A percentile compares a stretch with the other conserved stretches of the same genome.
phyloP scores from a whole-genome alignment of 2,797 vertebrate genomes.

The Microctenopoma stevenorrisi region DNA sequence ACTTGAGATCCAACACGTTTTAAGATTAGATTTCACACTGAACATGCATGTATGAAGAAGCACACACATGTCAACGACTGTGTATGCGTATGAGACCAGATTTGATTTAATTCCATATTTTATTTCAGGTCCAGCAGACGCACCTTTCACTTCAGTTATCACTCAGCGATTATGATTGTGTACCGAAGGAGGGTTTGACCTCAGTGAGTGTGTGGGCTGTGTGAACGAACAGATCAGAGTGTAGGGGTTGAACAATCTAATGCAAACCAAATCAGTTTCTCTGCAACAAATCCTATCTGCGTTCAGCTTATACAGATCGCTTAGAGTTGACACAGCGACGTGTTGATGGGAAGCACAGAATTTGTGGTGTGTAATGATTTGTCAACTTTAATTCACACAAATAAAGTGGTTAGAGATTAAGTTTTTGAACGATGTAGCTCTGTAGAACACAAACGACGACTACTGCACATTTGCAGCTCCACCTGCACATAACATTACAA shows the following conservation, averaged over 20 bases:
- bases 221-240: constrained; percentile 14
- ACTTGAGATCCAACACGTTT: constrained; percentile 35
- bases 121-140: constrained; percentile 27
- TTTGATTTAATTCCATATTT: constrained; percentile 17
- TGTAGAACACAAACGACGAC: background rate
- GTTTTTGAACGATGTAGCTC: background rate
- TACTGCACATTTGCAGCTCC: background rate
- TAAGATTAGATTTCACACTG: constrained; percentile 37
- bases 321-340: constrained; percentile 28
- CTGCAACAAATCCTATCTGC: constrained; percentile 20
- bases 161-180: constrained; percentile 37
- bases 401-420: background rate
- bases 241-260: constrained; percentile 26
- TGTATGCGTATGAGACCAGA: constrained; percentile 12
- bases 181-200: constrained; percentile 46
- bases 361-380: constrained; percentile 4
- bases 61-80: constrained; percentile 21
- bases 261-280: constrained; percentile 32
- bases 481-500: too few relatives aligned
- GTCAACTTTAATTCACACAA: background rate
- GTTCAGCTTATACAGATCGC: background rate
- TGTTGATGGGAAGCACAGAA: constrained; percentile 2
- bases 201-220: constrained; percentile 13
- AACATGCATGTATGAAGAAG: constrained; percentile 14
- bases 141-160: constrained; percentile 43